Evolutionary conservation across 2,888 invertebrate species (phyloP), one percentile per base, ranked within the genome.

Genomic region (Galeruca laticollis): DNA sequence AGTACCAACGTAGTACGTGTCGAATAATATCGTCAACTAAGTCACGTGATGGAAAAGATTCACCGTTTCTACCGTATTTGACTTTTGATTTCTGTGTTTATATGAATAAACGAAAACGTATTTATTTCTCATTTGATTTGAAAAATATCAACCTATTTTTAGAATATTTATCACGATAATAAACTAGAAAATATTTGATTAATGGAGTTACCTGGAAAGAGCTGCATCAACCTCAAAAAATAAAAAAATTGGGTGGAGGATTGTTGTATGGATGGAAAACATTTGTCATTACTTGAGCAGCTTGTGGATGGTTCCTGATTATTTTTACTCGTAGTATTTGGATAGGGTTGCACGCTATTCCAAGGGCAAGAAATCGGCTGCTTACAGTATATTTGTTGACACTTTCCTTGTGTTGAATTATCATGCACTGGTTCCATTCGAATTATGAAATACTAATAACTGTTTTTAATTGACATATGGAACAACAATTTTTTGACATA

Each of bases 221-320:
- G 76, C 76, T 86, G 84, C 85, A 85, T 85, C 56, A 86, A 74
- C 13, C 84, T 81, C 10, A 85, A 73, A 72, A 85, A 86, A 70
- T 85, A 81, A 76, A 83, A 84, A 72, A 85, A 85, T 60, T 84
- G 82, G 33, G 79, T 82, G 9, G 84, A 82, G 2, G 84, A 82
- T 62, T 82, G 79, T 60, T 82, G 80, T 54, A 80, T 74, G 15
- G 81, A 76, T 0, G 74, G 72, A 64, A 69, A 73, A 11, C 68
- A 13, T 47, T 69, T 66, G 15, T 66, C 51, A 15, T 20, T 51
- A 8, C 68, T 60, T 68, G 68, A 3, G 69, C 65, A 66, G 61
- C 18, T 69, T 67, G 57, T 71, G 52, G 62, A 69, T 40, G 26
- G 69, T 63, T 56, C 70, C 60, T 11, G 64, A 18, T 76, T 79